Evolutionary conservation across 2,113 vertebrate species (phyloP), one percentile per base, ranked within the genome.

Genomic region (Butorides virescens): DNA sequence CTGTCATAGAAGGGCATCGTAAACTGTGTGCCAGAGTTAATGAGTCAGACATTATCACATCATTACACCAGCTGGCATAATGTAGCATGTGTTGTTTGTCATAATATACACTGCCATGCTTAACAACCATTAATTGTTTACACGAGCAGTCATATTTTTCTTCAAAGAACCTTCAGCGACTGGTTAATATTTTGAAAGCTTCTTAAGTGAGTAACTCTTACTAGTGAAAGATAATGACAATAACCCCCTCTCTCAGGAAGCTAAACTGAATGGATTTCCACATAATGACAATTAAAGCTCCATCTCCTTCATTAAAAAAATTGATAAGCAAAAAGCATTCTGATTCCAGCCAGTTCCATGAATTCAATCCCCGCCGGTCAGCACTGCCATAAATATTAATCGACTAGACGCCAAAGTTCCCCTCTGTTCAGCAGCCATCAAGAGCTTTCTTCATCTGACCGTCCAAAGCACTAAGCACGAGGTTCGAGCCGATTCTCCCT

Each of bases 81-180:
- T 97, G 98, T 98, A 99, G 99, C 99, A 99, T 99, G 99, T 99
- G 99, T 98, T 99, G 99, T 99, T 99, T 99, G 99, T 99, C 99
- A 99, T 99, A 98, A 99, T 99, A 99, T 99, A 98, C 97, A 98
- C 98, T 98, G 99, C 98, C 99, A 99, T 97, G 98, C 98, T 99
- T 99, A 99, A 98, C 99, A 98, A 98, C 98, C 99, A 99, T 99
- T 99, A 98, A 99, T 99, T 99, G 98, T 99, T 99, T 98, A 98
- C 98, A 98, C 81, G 98, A 98, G 97, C 98, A 98, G 98, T 98
- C 97, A 97, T 98, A 98, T 98, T 98, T 98, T 98, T 97, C 97
- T 98, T 98, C 97, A 98, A 98, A 98, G 98, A 98, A 98, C 98
- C 98, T 98, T 98, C 98, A 97, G 96, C 46, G 95, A 98, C 97